These are phyloP conservation scores for Isurus oxyrinchus DNA, from an alignment of 2,113 vertebrate genomes.

Conservation along the genomic window DNA sequence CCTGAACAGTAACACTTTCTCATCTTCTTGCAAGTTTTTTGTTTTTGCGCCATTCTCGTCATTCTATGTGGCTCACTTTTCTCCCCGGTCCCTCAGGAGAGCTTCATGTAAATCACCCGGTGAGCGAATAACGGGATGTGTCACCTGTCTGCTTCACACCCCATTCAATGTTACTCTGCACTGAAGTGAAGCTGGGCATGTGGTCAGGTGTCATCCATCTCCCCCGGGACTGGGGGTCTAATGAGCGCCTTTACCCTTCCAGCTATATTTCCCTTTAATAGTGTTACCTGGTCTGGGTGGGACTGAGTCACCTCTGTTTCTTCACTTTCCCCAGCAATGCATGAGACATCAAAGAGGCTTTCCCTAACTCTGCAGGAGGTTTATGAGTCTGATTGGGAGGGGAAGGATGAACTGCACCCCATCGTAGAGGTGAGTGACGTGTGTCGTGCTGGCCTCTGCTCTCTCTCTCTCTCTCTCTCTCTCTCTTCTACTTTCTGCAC, in stretches of 20 bases:
- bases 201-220: background rate
- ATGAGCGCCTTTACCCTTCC: too few relatives aligned
- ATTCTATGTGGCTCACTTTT: background rate
- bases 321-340: constrained; percentile 70
- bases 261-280: background rate
- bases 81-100: background rate
- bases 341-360: constrained; percentile 76
- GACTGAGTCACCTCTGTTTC: background rate
- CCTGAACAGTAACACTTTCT: background rate
- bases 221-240: background rate
- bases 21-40: background rate
- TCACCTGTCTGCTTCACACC: background rate
- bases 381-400: constrained; percentile 74
- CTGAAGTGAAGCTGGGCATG: background rate
- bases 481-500: background rate
- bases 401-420: constrained; percentile 67
- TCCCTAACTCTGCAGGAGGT: constrained; percentile 78
- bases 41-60: background rate
- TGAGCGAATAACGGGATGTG: background rate
- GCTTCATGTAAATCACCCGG: background rate
- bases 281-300: background rate
- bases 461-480: background rate
- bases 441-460: background rate
- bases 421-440: constrained; percentile 66
- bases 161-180: background rate